Conservation (phyloP, 1,140 invertebrate genomes). For the Pseudomyrmex pallidus region DNA sequence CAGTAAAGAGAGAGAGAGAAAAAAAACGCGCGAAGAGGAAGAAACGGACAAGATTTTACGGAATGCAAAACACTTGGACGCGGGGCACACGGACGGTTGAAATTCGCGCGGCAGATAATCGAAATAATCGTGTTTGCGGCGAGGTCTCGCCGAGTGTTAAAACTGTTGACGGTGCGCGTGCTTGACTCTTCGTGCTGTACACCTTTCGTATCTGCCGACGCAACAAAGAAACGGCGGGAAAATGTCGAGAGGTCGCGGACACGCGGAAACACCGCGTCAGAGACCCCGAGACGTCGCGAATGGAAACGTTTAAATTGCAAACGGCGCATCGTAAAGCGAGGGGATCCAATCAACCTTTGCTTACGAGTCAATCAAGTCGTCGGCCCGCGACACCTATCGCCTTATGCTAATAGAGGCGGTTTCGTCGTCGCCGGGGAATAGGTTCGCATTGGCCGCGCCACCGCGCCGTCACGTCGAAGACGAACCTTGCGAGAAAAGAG, state of each 20-base stretch:
- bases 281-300: conserved; percentile 52
- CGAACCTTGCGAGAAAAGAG: conserved; percentile 11
- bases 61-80: no score
- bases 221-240: conserved; percentile 42
- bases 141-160: background rate
- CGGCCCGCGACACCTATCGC: conserved; percentile 52
- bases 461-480: conserved; percentile 29
- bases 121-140: background rate
- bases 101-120: background rate
- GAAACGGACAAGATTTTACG: no score
- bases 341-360: conserved; percentile 70
- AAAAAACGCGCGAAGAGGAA: no score
- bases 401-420: conserved; percentile 63
- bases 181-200: background rate
- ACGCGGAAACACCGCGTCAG: conserved; percentile 48
- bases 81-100: no score
- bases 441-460: conserved; percentile 16
- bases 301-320: conserved; percentile 69
- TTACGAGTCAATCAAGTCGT: conserved; percentile 68
- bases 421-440: conserved; percentile 48
- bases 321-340: conserved; percentile 61
- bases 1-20: no score
- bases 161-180: conserved; percentile 3
- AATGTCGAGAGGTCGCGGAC: conserved; percentile 48
- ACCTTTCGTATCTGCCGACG: no score